Base-by-base conservation (phyloP, 2,797 vertebrate species). In the Channallabes apus region DNA sequence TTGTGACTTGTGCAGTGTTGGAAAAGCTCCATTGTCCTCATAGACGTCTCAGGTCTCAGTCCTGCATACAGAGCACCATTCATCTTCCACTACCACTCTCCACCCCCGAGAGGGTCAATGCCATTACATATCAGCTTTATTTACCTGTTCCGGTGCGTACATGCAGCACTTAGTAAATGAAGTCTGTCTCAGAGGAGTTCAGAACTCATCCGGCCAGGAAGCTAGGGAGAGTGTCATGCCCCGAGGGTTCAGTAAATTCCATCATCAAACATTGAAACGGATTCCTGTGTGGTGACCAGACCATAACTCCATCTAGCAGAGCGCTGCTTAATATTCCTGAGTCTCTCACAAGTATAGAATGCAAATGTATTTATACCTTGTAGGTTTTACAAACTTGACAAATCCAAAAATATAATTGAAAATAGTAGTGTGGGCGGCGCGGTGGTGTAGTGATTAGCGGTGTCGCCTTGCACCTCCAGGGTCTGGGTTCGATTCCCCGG, bases 201-300 rank as follows among this genome's bases (percentile, higher is more conserved):
- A 86, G 71, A 76, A 84, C 61, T 82, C 65, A 35, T 29, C 7
- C 62, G 24, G 84, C 69, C 73, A 88, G 88, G 84, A 87, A 87
- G 85, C 65, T 35, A 46, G 71, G 51, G 75, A 84, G 72, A 69
- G 51, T 58, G 46, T 65, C 51, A 75, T 84, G 85, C 87, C 87
- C 84, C 72, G 2, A 18, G 87, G 85, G 75, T 88, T 65, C 80
- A 69, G 86, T 89, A 90, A 88, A 86, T 88, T 89, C 82, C 86
- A 91, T 91, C 90, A 90, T 89, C 88, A 86, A 76, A 72, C 84
- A 91, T 75, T 85, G 85, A 89, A 89, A 87, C 88, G 90, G 87
- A 88, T 90, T 91, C 87, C 86, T 90, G 87, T 83, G 69, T 68
- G 75, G 65, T 35, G 56, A 15, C 54, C 71, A 85, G 79, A 89